Base-by-base conservation (phyloP, 2,888 invertebrate genomes). In the Iselma pallidipennis region DNA sequence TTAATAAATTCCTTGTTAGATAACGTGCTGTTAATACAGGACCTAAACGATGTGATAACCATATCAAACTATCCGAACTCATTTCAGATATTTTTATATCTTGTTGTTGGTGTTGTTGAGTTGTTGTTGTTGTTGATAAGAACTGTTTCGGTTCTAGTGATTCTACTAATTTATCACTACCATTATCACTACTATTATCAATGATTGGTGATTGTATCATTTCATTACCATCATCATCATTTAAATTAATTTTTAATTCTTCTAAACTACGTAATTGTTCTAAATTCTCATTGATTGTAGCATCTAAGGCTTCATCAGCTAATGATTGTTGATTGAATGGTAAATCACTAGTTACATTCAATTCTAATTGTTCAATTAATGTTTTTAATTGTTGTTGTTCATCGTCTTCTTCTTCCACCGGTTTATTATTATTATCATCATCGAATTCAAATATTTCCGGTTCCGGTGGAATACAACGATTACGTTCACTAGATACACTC, bases 11-110 rank as follows among this genome's bases (percentile, higher is more conserved):
- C 62, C 94, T 87, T 0, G 96, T 93, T 26, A 98, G 85, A 82
- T 94, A 91, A 70, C 94, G 89, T 42, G 97, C 95, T 0, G 96
- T 95, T 23, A 98, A 84, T 50, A 98, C 94, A 0, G 98, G 98
- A 0, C 98, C 98, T 16, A 98, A 83, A 66, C 96, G 88, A 82
- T 96, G 94, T 0, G 96, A 91, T 61, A 98, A 78, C 97, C 98
- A 98, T 63, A 95, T 89, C 1, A 95, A 82, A 74, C 94, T 94
- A 75, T 94, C 95, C 0, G 90, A 88, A 75, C 93, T 92, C 89
- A 94, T 92, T 76, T 94, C 94, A 0, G 94, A 92, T 66, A 92
- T 91, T 76, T 89, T 90, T 9, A 77, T 75, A 60, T 79, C 77
- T 12, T 73, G 68, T 57, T 69, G 68, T 33, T 33, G 33, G 26